Conservation (phyloP, 35 echinoderm and acorn worm genomes). For the Lytechinus pictus region DNA sequence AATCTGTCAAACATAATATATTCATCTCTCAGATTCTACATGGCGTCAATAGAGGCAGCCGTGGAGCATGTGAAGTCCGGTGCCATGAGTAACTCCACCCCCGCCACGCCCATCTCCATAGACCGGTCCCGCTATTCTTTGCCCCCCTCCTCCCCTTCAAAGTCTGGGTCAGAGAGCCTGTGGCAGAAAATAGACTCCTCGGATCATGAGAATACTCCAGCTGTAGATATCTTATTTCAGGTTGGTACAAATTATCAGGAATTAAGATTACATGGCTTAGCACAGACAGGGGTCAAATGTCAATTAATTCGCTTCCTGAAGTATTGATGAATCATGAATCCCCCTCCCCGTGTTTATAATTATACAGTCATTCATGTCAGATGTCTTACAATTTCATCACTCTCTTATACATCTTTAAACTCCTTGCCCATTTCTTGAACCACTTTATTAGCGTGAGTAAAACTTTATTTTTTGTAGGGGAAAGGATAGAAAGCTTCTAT, state of each 20-base stretch:
- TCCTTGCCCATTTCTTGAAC: no score
- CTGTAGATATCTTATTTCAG: slow-evolving; percentile 87
- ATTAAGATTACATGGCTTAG: not conserved
- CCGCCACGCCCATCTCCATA: slow-evolving; percentile 29
- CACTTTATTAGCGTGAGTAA: no score
- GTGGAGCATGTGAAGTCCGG: slow-evolving; percentile 94
- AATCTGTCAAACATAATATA: not conserved
- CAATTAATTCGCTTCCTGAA: not conserved
- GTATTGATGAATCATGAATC: not conserved
- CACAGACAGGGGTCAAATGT: not conserved
- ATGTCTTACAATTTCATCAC: no score
- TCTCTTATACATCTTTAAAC: no score
- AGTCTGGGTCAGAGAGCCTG: slow-evolving; percentile 52
- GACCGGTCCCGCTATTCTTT: not conserved
- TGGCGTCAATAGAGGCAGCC: slow-evolving; percentile 94
- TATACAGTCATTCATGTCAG: no score
- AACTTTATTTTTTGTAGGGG: no score
- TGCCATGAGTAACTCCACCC: slow-evolving; percentile 59
- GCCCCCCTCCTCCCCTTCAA: slow-evolving; percentile 15
- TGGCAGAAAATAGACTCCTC: slow-evolving; percentile 81
- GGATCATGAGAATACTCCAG: slow-evolving; percentile 71
- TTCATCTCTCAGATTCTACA: slow-evolving; percentile 77
- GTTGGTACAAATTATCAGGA: slow-evolving; percentile 39
- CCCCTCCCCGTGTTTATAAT: not conserved
- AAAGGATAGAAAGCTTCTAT: no score